These are phyloP conservation scores for Bolinopsis microptera DNA, from an alignment of 37 sponge, comb jelly and placozoan species.

Conservation along the genomic window DNA sequence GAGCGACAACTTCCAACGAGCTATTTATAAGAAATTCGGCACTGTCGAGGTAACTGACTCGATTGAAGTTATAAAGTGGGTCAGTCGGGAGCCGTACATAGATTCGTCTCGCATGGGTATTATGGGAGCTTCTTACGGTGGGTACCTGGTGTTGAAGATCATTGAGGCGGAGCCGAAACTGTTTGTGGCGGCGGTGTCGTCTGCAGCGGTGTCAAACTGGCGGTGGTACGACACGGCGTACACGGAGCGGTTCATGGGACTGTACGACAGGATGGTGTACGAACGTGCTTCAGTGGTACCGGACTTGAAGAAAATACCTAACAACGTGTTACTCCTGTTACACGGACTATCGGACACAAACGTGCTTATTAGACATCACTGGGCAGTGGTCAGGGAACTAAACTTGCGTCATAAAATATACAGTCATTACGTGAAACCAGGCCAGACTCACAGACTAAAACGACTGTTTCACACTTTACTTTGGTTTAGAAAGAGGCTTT, in stretches of 20 bases:
- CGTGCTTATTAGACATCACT: neutral
- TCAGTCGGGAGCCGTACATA: neutral
- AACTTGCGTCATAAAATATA: neutral
- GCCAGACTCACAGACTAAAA: neutral
- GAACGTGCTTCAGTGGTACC: slow-evolving; percentile 12
- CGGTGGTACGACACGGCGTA: slow-evolving; percentile 10
- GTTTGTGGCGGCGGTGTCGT: neutral
- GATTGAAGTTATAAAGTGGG: neutral
- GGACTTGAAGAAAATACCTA: neutral
- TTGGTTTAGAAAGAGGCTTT: neutral
- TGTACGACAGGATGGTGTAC: neutral
- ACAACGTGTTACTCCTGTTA: neutral
- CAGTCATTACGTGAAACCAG: neutral
- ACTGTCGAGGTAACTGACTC: neutral
- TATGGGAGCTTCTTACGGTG: slow-evolving; percentile 11
- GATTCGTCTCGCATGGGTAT: neutral
- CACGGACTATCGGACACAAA: neutral
- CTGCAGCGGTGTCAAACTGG: slow-evolving; percentile 8
- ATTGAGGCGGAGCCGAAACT: neutral
- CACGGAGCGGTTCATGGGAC: slow-evolving; percentile 10
- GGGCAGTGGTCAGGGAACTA: neutral
- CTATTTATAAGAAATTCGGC: neutral
- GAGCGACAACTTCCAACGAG: neutral
- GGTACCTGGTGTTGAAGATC: neutral
- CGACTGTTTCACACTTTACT: neutral